Evolutionary conservation across 2,113 vertebrate species (phyloP).

Genomic region (Meriones unguiculatus): DNA sequence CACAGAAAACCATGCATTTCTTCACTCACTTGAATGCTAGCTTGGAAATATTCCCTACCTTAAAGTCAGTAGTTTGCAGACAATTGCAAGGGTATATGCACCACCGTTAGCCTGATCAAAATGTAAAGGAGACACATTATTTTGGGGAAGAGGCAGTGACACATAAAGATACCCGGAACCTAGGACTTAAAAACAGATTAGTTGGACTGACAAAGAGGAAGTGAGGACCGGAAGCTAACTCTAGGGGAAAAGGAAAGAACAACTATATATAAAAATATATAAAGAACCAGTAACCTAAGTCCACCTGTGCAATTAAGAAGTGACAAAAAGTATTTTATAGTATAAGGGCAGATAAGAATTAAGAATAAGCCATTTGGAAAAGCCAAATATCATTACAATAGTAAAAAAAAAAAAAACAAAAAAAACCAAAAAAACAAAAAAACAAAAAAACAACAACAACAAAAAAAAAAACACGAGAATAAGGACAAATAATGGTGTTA

Average conservation of each 20-base stretch:
- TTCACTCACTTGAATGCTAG: not conserved
- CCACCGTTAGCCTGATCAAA: not conserved
- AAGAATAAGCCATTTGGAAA: conserved; percentile 27
- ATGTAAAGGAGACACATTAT: not conserved
- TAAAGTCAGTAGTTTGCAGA: not conserved
- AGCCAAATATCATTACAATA: not conserved
- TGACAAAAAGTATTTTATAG: not conserved
- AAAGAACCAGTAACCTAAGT: not conserved
- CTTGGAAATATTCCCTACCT: not conserved
- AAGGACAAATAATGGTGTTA: not conserved
- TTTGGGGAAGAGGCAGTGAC: not conserved
- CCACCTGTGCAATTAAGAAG: not conserved
- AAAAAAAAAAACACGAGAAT: not conserved
- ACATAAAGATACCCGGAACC: not conserved
- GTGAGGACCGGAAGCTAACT: not conserved
- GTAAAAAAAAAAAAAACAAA: not conserved
- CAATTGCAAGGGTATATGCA: not conserved
- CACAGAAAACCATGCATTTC: conserved; percentile 7
- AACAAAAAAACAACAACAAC: not conserved
- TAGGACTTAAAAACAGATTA: not conserved
- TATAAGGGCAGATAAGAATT: not conserved
- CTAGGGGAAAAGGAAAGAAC: not conserved
- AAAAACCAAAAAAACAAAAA: not conserved
- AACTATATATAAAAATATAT: not conserved
- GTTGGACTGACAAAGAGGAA: not conserved